phyloP scores from a whole-genome alignment of 1,140 invertebrate species.

The Mya arenaria region DNA sequence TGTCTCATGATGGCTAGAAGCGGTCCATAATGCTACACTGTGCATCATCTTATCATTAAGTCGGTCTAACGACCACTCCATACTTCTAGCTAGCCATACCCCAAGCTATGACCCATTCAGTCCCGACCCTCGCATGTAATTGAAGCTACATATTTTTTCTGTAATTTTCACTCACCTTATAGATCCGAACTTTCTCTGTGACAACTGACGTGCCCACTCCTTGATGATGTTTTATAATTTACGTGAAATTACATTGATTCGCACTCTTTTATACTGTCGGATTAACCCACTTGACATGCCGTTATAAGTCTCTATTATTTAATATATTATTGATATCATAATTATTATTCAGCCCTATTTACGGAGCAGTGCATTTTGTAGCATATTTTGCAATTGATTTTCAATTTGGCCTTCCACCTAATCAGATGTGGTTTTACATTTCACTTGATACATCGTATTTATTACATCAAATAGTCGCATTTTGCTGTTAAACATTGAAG shows the following conservation, averaged over 20 bases:
- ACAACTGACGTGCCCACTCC: constrained; percentile 1
- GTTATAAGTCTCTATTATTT: background rate
- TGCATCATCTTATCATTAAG: background rate
- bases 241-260: background rate
- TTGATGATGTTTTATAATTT: background rate
- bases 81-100: background rate
- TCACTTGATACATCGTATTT: background rate
- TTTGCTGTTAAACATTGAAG: too few relatives aligned
- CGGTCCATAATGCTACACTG: too few relatives aligned
- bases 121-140: background rate
- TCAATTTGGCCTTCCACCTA: background rate
- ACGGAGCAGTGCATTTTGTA: constrained; percentile 1
- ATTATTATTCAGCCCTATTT: background rate
- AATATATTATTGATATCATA: background rate
- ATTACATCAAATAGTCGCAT: background rate
- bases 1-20: too few relatives aligned
- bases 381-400: background rate
- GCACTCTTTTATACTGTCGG: constrained; percentile 3
- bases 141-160: background rate
- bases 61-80: background rate
- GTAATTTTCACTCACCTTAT: constrained; percentile 9
- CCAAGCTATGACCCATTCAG: background rate
- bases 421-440: background rate
- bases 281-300: constrained; percentile 3
- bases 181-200: constrained; percentile 1